phyloP scores from a whole-genome alignment of 92 coral and sea anemone genomes.

The Virgularia gustaviana region DNA sequence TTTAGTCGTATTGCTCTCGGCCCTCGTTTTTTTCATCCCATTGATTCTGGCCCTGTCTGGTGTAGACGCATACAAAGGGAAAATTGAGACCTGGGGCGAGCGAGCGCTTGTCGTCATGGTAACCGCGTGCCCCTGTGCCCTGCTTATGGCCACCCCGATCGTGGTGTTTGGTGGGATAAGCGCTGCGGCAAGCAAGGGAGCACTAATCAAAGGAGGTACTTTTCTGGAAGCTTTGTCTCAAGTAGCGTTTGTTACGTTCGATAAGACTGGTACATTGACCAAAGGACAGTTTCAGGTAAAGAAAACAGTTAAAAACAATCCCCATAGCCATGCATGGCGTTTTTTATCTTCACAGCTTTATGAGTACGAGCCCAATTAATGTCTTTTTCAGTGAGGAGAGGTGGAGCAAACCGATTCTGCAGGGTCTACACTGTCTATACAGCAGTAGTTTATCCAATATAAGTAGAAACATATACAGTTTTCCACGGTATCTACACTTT shows the following conservation, averaged over 20 bases:
- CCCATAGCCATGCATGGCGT: too few relatives aligned
- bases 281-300: slow-evolving; percentile 64
- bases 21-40: slow-evolving; percentile 70
- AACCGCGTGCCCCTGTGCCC: slow-evolving; percentile 97
- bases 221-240: slow-evolving; percentile 76
- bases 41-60: slow-evolving; percentile 86
- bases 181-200: slow-evolving; percentile 92
- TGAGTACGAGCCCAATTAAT: too few relatives aligned
- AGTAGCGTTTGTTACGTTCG: slow-evolving; percentile 76
- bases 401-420: too few relatives aligned
- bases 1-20: slow-evolving; percentile 62
- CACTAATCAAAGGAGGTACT: slow-evolving; percentile 85
- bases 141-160: slow-evolving; percentile 98
- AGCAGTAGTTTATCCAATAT: too few relatives aligned
- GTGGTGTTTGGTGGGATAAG: slow-evolving; percentile 89
- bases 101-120: slow-evolving; percentile 85
- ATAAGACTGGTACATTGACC: slow-evolving; percentile 94
- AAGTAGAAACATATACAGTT: too few relatives aligned
- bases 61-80: slow-evolving; percentile 76
- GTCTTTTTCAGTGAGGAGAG: too few relatives aligned
- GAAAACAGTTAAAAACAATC: too few relatives aligned
- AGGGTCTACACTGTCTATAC: too few relatives aligned
- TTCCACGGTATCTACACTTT: too few relatives aligned
- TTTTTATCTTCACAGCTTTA: too few relatives aligned
- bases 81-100: slow-evolving; percentile 71